Evolutionary conservation across 2,888 invertebrate species (phyloP), one percentile per base, ranked within the genome.

Genomic region (Euplexia lucipara): DNA sequence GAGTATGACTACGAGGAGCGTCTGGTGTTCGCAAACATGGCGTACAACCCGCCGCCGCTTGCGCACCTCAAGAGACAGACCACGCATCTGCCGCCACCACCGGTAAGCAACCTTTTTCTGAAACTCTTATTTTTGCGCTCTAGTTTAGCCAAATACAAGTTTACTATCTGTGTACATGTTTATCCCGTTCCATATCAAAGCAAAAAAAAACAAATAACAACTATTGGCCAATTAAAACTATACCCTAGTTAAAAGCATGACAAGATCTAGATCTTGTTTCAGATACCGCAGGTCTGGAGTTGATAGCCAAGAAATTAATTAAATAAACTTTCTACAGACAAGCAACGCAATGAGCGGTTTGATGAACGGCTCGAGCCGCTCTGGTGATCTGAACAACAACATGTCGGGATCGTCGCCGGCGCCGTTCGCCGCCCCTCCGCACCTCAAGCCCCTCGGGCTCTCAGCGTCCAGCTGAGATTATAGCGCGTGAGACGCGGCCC

Each of bases 1-100:
- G 99, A 99, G 94, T 99, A 99, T 90, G 99, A 99, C 92, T 99
- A 99, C 90, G 99, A 99, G 90, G 99, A 99, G 94, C 96, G 99
- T 81, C 96, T 99, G 92, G 98, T 99, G 77, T 99, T 99, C 90
- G 99, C 99, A 73, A 98, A 98, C 90, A 98, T 99, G 98, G 98
- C 98, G 49, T 98, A 98, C 95, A 98, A 98, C 90, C 98, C 98
- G 66, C 97, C 96, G 47, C 97, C 97, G 70, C 95, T 98, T 66
- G 97, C 98, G 48, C 98, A 98, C 86, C 96, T 97, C 64, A 97
- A 97, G 89, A 94, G 97, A 75, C 97, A 97, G 90, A 96, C 97
- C 34, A 96, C 96, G 75, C 91, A 96, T 66, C 86, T 95, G 34
- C 95, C 96, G 35, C 96, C 96, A 52, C 96, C 96, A 83, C 96